phyloP scores from a whole-genome alignment of 2,888 invertebrate species.

The Protula sp. region DNA sequence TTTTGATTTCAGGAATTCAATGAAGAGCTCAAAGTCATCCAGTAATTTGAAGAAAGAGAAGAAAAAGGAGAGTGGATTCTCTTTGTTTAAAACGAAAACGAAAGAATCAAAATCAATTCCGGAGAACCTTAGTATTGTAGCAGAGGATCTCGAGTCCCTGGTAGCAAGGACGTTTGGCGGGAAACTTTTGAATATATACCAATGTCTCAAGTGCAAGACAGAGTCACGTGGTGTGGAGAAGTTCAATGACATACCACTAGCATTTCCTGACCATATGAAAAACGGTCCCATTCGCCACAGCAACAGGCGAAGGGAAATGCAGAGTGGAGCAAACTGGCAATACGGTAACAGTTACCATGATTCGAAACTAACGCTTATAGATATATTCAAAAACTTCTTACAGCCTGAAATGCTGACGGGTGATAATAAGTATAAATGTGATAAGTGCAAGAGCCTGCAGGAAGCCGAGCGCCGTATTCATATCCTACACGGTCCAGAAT shows the following conservation, averaged over 20 bases:
- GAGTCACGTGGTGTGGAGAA: conserved; percentile 63
- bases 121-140: too few species aligned
- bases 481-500: conserved; percentile 69
- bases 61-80: too few species aligned
- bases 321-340: conserved; percentile 2
- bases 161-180: conserved; percentile 75
- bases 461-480: conserved; percentile 71
- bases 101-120: too few species aligned
- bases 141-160: too few species aligned
- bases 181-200: conserved; percentile 67
- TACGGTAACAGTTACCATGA: neutral
- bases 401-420: conserved; percentile 72
- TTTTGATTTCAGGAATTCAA: too few species aligned
- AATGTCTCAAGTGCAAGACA: conserved; percentile 56
- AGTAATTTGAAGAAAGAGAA: too few species aligned
- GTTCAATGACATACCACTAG: conserved; percentile 67
- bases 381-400: conserved; percentile 57
- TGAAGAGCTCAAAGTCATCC: too few species aligned
- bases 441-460: conserved; percentile 67
- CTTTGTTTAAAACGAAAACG: too few species aligned
- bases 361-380: neutral
- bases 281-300: conserved; percentile 8
- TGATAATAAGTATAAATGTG: conserved; percentile 78
- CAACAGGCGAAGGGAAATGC: conserved; percentile 22
- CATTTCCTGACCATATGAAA: conserved; percentile 40